A percentile compares a stretch with the other conserved stretches of the same genome.
These are phyloP conservation scores for Cyprinella venusta DNA, from an alignment of 2,797 vertebrate species.

Conservation along the genomic window DNA sequence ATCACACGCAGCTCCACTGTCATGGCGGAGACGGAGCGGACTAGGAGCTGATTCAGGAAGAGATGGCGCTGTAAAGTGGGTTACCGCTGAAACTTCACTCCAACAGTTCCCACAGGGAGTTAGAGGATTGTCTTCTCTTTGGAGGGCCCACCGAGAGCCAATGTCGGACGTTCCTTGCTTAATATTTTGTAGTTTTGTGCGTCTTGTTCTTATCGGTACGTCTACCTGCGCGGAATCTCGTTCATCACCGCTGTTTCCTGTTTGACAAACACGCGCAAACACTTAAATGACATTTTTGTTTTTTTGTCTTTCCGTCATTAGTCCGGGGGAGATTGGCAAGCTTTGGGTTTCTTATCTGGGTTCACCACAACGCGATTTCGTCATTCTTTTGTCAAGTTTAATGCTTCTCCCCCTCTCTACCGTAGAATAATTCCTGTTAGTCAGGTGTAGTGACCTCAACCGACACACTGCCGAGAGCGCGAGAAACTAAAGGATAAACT, in stretches of 20 bases:
- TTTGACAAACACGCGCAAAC: slow-evolving; percentile 49
- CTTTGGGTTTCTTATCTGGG: background rate
- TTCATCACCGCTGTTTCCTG: slow-evolving; percentile 55
- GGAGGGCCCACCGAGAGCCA: slow-evolving; percentile 35
- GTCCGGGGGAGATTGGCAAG: background rate
- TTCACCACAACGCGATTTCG: background rate
- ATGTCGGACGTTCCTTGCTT: slow-evolving; percentile 57
- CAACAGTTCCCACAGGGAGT: slow-evolving; percentile 54
- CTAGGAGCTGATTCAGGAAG: slow-evolving; percentile 81
- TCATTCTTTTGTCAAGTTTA: slow-evolving; percentile 24
- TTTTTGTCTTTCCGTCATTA: background rate
- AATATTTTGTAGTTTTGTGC: slow-evolving; percentile 72
- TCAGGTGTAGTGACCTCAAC: slow-evolving; percentile 28
- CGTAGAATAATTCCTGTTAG: slow-evolving; percentile 22
- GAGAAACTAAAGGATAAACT: slow-evolving; percentile 13
- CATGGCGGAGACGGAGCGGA: slow-evolving; percentile 88
- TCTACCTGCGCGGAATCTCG: slow-evolving; percentile 75
- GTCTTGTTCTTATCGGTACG: slow-evolving; percentile 66
- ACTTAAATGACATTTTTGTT: background rate
- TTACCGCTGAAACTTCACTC: slow-evolving; percentile 62
- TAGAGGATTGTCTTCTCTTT: slow-evolving; percentile 50
- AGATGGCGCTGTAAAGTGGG: slow-evolving; percentile 73
- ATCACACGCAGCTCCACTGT: slow-evolving; percentile 82
- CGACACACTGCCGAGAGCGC: background rate
- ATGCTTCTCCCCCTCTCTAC: background rate